Evolutionary conservation across 23 tunicate genomes (phyloP).

Genomic region (Aplidium turbinatum): DNA sequence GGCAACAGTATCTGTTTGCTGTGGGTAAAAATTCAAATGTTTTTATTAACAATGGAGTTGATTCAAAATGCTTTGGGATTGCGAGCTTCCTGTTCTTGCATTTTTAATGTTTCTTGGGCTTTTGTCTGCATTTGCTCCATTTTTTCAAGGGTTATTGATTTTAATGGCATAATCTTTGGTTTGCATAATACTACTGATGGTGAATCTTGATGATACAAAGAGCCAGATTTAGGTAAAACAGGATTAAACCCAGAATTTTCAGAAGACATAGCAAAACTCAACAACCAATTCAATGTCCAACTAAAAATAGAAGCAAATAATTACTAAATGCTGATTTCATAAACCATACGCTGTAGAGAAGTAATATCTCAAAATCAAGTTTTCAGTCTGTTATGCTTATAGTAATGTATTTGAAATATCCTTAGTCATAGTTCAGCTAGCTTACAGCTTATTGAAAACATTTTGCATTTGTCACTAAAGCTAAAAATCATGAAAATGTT

Average conservation of each 20-base stretch:
- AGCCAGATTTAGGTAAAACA: conserved; percentile 76
- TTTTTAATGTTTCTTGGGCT: conserved; percentile 58
- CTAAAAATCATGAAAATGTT: too few relatives aligned
- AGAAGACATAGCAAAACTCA: conserved; percentile 1
- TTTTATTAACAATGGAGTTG: background rate
- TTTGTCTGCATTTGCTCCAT: conserved; percentile 89
- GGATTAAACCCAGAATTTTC: conserved; percentile 48
- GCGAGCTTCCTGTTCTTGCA: conserved; percentile 52
- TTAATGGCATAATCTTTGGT: conserved; percentile 93
- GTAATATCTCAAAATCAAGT: too few relatives aligned
- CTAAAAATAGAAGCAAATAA: too few relatives aligned
- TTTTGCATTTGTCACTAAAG: too few relatives aligned
- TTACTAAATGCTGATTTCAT: too few relatives aligned
- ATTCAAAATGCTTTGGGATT: too few relatives aligned
- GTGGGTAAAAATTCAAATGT: background rate
- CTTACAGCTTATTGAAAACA: too few relatives aligned
- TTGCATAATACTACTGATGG: conserved; percentile 88
- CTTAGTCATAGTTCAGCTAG: too few relatives aligned
- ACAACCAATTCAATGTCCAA: too few relatives aligned
- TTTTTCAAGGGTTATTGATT: conserved; percentile 84
- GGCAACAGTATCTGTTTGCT: background rate
- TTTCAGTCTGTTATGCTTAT: too few relatives aligned
- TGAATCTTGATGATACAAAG: conserved; percentile 77
- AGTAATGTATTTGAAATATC: too few relatives aligned
- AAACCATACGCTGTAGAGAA: too few relatives aligned